Base-by-base conservation (phyloP, 2,113 vertebrate genomes). In the Stictonetta naevosa region DNA sequence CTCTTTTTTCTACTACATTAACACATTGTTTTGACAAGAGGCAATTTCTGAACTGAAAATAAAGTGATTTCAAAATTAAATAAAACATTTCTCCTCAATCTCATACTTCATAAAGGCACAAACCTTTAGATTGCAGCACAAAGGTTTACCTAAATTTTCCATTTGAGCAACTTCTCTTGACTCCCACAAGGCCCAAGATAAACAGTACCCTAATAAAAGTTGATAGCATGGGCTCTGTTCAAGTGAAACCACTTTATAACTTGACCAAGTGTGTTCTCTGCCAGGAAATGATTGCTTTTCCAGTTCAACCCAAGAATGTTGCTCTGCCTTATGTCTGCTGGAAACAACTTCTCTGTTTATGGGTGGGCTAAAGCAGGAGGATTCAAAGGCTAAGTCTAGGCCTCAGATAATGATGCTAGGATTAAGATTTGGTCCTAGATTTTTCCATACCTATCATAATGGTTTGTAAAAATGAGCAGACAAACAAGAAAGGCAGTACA, bases 271-370 rank as follows among this genome's bases (percentile, higher is more conserved):
- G 71, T 93, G 94, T 91, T 97, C 95, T 95, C 86, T 89, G 95
- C 96, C 97, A 97, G 97, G 97, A 98, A 96, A 96, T 95, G 88
- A 97, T 67, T 96, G 97, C 97, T 97, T 97, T 97, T 93, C 96
- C 95, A 97, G 77, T 91, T 93, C 88, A 85, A 90, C 87, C 26
- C 76, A 97, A 94, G 96, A 97, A 97, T 98, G 97, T 56, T 79
- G 63, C 69, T 96, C 97, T 97, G 97, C 96, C 97, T 98, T 95
- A 95, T 95, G 95, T 98, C 97, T 97, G 86, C 58, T 93, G 83
- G 96, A 90, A 97, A 85, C 86, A 92, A 86, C 63, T 53, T 92
- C 88, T 96, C 83, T 75, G 88, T 78, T 88, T 90, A 97, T 69
- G 91, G 97, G 95, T 97, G 95, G 97, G 93, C 93, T 92, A 55